phyloP scores from a whole-genome alignment of 2,888 invertebrate species.

The Melolontha melolontha region DNA sequence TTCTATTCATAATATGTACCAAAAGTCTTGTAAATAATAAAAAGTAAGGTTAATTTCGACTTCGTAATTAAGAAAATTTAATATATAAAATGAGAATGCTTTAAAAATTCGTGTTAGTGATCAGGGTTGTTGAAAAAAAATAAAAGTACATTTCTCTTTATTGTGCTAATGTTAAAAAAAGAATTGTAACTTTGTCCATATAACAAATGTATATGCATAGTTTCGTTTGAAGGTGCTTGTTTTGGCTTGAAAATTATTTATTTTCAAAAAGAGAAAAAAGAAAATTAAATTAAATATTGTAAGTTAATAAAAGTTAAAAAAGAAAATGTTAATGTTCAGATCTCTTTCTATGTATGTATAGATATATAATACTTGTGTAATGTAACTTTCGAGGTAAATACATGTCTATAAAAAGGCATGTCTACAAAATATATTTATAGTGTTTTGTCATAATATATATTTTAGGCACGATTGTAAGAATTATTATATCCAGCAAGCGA shows the following conservation, averaged over 20 bases:
- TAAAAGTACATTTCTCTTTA: conserved; percentile 9
- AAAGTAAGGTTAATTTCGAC: neutral
- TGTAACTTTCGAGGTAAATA: conserved; percentile 3
- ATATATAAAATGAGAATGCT: conserved; percentile 17
- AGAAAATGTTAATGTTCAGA: conserved; percentile 42
- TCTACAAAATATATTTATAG: conserved; percentile 27
- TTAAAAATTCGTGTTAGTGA: conserved; percentile 23
- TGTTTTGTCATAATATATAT: conserved; percentile 2
- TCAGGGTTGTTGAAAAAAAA: conserved; percentile 30
- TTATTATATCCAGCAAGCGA: no score
- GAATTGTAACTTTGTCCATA: conserved; percentile 20
- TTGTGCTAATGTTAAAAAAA: neutral
- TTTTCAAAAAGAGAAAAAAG: conserved; percentile 17
- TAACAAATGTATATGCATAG: conserved; percentile 24
- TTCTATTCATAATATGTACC: no score
- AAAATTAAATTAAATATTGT: conserved; percentile 20
- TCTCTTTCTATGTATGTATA: neutral
- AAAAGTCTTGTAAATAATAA: no score
- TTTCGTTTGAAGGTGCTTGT: conserved; percentile 27
- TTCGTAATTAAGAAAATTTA: conserved; percentile 16
- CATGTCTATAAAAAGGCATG: conserved; percentile 6
- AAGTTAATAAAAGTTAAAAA: conserved; percentile 22
- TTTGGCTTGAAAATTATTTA: conserved; percentile 31
- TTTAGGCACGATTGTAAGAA: conserved; percentile 11
- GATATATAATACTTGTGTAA: conserved; percentile 30